Evolutionary conservation across 2,797 vertebrate genomes (phyloP), one percentile per base, ranked within the genome.

Genomic region (Peromyscus eremicus): DNA sequence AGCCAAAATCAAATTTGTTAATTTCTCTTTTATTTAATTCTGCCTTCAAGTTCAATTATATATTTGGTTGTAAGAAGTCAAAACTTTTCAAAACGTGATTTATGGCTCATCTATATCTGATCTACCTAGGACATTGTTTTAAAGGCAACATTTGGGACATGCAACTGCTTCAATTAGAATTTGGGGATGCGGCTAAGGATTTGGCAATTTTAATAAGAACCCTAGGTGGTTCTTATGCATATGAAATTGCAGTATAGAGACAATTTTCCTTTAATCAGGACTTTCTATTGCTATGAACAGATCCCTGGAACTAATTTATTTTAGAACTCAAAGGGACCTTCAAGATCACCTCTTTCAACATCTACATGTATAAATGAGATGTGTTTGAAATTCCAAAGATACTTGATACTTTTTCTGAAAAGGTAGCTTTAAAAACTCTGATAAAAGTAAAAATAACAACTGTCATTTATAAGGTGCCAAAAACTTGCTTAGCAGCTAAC

Each of bases 261-360:
- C 8, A 6, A 49, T 49, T 94, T 85, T 84, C 66, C 84, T 97
- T 82, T 94, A 66, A 92, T 96, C 77, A 93, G 43, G 34, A 57
- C 16, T 95, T 96, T 80, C 3, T 89, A 25, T 96, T 55, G 40
- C 43, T 55, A 79, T 5, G 57, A 95, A 80, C 19, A 94, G 88
- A 95, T 82, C 43, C n/a, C 85, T 55, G 75, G n/a, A 91, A 91
- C 62, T 94, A 89, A 97, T 97, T 97, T 96, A 94, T 82, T 96
- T 97, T 92, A 92, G 37, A 80, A 91, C 92, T 94, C 68, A 62
- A 64, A 92, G 85, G 68, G 85, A 92, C 73, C 23, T 79, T 92
- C 13, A 62, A 88, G 55, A 94, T 94, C 79, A 93, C 64, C 34
- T 91, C 52, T 16, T 92, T 91, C 68, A 93, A 37, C 64, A 92